A percentile compares a stretch with the other conserved stretches of the same genome.
phyloP scores from a whole-genome alignment of 2,797 vertebrate species.

The Macropodus opercularis region DNA sequence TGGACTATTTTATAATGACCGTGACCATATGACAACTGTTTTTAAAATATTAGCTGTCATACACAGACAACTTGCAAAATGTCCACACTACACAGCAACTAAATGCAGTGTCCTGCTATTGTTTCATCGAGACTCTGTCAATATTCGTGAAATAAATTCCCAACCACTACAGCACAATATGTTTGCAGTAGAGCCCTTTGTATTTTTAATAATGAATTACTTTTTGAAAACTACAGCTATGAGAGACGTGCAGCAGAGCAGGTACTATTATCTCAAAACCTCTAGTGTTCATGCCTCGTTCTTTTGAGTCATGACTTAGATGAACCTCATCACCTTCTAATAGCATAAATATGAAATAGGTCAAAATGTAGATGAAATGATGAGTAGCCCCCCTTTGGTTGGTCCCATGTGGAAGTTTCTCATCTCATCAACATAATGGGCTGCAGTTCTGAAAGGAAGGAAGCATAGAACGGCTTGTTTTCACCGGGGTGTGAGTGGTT shows the following conservation, averaged over 20 bases:
- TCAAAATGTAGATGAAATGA: constrained; percentile 21
- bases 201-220: not conserved
- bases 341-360: constrained; percentile 15
- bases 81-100: not conserved
- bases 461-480: too few relatives aligned
- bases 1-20: constrained; percentile 24
- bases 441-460: constrained; percentile 2
- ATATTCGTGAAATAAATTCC: not conserved
- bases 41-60: constrained; percentile 18
- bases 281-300: too few relatives aligned
- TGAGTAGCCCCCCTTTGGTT: constrained; percentile 17
- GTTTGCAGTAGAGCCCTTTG: not conserved
- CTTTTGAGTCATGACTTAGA: not conserved
- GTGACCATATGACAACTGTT: constrained; percentile 4
- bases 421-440: not conserved
- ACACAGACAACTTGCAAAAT: not conserved
- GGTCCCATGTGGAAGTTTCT: constrained; percentile 8
- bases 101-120: not conserved
- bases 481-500: not conserved
- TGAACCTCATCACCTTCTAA: too few relatives aligned
- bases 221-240: not conserved
- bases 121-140: not conserved
- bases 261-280: not conserved
- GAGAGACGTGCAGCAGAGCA: not conserved
- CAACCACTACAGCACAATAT: not conserved